Conservation (phyloP, 2,797 vertebrate species). For the Catostomus latipinnis region DNA sequence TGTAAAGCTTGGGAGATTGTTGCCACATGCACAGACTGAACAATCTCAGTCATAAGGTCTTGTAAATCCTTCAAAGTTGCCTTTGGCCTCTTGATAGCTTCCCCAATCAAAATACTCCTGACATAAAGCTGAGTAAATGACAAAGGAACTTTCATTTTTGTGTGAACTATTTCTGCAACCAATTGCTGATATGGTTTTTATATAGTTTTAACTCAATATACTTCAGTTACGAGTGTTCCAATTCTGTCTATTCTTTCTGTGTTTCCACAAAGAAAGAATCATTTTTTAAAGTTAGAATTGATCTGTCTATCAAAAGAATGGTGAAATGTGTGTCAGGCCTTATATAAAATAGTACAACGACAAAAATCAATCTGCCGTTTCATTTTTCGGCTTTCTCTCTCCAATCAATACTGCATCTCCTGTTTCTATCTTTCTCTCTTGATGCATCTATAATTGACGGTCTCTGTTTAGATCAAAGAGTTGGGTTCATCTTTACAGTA, state of each 20-base stretch:
- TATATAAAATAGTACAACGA: background rate
- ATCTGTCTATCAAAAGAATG: constrained; percentile 2
- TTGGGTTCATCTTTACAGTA: constrained; percentile 79
- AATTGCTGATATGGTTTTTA: background rate
- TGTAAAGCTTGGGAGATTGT: too few relatives aligned
- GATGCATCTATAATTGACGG: constrained; percentile 22
- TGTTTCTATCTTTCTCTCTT: background rate
- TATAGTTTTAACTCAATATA: background rate
- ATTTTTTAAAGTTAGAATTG: background rate
- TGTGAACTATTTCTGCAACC: background rate
- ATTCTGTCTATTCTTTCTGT: background rate
- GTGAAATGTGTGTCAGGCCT: constrained; percentile 27
- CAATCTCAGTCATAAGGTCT: too few relatives aligned
- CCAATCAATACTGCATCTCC: constrained; percentile 18
- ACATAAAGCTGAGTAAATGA: too few relatives aligned
- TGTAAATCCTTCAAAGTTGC: too few relatives aligned
- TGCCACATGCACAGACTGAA: too few relatives aligned
- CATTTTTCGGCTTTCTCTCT: background rate
- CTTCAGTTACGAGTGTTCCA: background rate
- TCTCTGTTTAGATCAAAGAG: constrained; percentile 79
- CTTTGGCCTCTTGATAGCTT: too few relatives aligned
- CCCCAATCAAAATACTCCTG: too few relatives aligned
- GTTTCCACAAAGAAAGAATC: constrained; percentile 7
- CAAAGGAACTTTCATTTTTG: too few relatives aligned
- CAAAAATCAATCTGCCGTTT: background rate